These are phyloP conservation scores for Alloplasta piceator DNA, from an alignment of 2,888 invertebrate genomes.

Conservation along the genomic window DNA sequence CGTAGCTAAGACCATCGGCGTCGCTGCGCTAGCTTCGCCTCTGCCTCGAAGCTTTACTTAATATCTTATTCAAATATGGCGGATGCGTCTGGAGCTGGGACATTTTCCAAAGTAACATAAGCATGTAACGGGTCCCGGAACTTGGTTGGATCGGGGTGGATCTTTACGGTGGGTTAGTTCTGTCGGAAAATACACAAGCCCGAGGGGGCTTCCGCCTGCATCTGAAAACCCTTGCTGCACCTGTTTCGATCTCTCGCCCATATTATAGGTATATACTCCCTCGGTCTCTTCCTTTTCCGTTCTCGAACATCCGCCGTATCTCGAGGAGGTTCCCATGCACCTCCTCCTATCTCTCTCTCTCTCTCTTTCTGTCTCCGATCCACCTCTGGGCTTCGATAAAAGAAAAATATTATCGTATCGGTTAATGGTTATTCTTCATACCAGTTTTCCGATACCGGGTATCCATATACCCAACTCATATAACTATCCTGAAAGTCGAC, in stretches of 20 bases:
- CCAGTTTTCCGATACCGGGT: conserved; percentile 59
- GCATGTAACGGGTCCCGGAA: conserved; percentile 53
- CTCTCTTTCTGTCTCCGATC: neutral
- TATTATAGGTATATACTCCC: neutral
- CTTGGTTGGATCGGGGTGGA: conserved; percentile 9
- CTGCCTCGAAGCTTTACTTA: conserved; percentile 59
- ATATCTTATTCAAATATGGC: conserved; percentile 66
- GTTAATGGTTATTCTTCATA: conserved; percentile 65
- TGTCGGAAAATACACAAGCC: conserved; percentile 64
- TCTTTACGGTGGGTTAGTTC: conserved; percentile 59
- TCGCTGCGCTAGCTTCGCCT: conserved; percentile 26
- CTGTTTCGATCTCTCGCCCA: conserved; percentile 50
- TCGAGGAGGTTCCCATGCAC: conserved; percentile 14
- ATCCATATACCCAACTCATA: conserved; percentile 30
- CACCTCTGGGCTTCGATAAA: conserved; percentile 47
- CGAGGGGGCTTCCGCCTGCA: conserved; percentile 39
- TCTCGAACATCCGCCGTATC: conserved; percentile 12
- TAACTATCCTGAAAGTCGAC: conserved; percentile 30
- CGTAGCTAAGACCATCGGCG: conserved; percentile 25
- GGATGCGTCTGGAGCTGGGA: conserved; percentile 58
- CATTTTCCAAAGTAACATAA: conserved; percentile 62
- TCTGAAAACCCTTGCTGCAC: conserved; percentile 53
- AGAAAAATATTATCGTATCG: conserved; percentile 66
- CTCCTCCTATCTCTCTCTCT: conserved; percentile 24
- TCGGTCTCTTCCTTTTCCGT: conserved; percentile 7